Evolutionary conservation across 1,140 invertebrate species (phyloP).

Genomic region (Lepeophtheirus salmonis): DNA sequence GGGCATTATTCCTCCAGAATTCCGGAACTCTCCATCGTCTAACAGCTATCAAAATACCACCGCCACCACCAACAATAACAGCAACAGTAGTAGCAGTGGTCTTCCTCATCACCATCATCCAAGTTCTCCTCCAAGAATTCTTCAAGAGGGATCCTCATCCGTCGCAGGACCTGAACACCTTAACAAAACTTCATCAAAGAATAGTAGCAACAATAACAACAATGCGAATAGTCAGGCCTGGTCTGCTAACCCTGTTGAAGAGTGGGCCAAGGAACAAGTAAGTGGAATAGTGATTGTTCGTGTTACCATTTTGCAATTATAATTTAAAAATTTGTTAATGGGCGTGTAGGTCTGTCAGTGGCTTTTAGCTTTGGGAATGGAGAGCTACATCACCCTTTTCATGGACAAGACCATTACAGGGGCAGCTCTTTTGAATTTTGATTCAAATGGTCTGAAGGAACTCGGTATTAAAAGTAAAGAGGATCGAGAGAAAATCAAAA

Average conservation of each 20-base stretch:
- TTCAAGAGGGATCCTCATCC: too few species aligned
- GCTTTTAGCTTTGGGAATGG: conserved; percentile 53
- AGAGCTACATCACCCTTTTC: conserved; percentile 62
- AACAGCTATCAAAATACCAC: conserved; percentile 33
- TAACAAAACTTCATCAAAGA: conserved; percentile 28
- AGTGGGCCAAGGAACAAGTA: conserved; percentile 73
- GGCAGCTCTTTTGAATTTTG: conserved; percentile 51
- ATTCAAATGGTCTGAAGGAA: conserved; percentile 67
- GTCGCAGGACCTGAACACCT: conserved; percentile 33
- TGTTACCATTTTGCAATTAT: too few species aligned
- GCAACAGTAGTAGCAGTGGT: too few species aligned
- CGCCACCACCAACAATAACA: conserved; percentile 30
- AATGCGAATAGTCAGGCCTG: conserved; percentile 43
- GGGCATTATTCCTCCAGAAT: conserved; percentile 16
- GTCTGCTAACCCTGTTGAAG: conserved; percentile 46
- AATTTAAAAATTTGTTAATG: too few species aligned
- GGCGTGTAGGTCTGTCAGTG: conserved; percentile 70
- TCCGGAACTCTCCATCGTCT: conserved; percentile 23
- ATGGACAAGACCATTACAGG: conserved; percentile 64
- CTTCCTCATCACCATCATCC: too few species aligned
- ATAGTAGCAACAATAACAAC: conserved; percentile 25
- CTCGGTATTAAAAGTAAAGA: conserved; percentile 53
- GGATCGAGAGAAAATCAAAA: conserved; percentile 57
- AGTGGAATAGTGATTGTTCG: too few species aligned
- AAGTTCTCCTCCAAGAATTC: neutral